These are phyloP conservation scores for Bolborhynchus lineola DNA, from an alignment of 2,113 vertebrate species.

Conservation along the genomic window DNA sequence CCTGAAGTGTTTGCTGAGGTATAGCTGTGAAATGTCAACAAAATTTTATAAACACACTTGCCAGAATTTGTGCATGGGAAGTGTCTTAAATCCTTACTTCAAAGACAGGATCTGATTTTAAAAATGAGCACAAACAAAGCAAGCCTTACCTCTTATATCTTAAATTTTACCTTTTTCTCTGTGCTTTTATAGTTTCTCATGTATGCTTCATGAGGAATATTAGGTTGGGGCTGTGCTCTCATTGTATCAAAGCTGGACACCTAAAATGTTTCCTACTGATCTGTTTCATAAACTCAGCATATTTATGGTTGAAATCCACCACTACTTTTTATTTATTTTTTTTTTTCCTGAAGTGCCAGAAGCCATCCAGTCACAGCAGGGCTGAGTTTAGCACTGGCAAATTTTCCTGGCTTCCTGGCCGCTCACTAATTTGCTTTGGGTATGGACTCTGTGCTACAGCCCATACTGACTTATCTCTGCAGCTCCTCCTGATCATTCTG, in stretches of 20 bases:
- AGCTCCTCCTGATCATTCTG: background rate
- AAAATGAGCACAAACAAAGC: background rate
- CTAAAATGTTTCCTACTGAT: background rate
- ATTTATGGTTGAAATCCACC: background rate
- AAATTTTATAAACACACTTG: background rate
- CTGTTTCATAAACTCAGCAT: background rate
- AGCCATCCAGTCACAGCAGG: background rate
- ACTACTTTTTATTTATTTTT: background rate
- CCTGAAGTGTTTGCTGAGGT: constrained; percentile 6
- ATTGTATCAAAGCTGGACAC: background rate
- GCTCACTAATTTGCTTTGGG: background rate
- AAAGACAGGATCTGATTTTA: background rate
- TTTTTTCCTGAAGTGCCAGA: background rate
- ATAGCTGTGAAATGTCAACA: constrained; percentile 35
- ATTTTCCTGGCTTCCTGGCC: background rate
- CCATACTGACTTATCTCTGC: background rate
- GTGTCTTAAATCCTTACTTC: background rate
- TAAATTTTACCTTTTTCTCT: background rate
- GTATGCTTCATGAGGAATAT: background rate
- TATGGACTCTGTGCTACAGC: background rate
- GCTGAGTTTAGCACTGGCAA: background rate
- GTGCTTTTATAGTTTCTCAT: background rate
- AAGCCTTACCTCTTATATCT: background rate
- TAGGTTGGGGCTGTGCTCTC: background rate
- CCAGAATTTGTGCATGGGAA: background rate